Evolutionary conservation across 2,888 invertebrate genomes (phyloP).

Genomic region (Diadegma fenestrale): DNA sequence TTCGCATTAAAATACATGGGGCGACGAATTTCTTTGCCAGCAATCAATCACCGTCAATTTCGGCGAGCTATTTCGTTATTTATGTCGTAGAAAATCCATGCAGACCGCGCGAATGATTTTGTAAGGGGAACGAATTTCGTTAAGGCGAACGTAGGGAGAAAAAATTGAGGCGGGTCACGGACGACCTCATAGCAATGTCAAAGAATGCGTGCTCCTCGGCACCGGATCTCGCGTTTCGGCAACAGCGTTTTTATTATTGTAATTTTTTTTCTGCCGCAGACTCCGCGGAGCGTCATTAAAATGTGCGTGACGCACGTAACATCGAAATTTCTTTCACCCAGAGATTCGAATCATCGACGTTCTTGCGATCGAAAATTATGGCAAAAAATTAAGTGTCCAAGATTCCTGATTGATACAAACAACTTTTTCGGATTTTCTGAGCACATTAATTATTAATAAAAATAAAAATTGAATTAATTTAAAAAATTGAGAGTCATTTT

Average conservation of each 20-base stretch:
- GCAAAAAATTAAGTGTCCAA: background rate
- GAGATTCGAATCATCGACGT: background rate
- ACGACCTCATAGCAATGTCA: constrained; percentile 11
- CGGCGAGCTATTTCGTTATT: background rate
- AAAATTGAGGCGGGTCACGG: constrained; percentile 58
- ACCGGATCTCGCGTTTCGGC: constrained; percentile 20
- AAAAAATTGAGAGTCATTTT: too few relatives aligned
- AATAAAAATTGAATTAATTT: background rate
- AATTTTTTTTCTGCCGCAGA: constrained; percentile 12
- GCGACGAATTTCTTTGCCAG: background rate
- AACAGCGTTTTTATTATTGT: background rate
- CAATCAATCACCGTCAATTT: background rate
- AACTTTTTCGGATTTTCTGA: background rate
- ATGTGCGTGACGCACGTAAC: constrained; percentile 45
- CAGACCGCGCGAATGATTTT: background rate
- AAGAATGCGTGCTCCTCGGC: constrained; percentile 21
- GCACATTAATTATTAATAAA: background rate
- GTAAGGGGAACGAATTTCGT: background rate
- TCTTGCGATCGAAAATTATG: background rate
- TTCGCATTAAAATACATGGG: background rate
- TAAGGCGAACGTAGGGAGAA: constrained; percentile 1
- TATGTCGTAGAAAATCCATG: background rate
- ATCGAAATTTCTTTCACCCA: background rate
- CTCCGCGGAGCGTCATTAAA: constrained; percentile 4
- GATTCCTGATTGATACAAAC: background rate